Conservation (phyloP, 2,113 vertebrate species). For the Forbesichthys agassizii region DNA sequence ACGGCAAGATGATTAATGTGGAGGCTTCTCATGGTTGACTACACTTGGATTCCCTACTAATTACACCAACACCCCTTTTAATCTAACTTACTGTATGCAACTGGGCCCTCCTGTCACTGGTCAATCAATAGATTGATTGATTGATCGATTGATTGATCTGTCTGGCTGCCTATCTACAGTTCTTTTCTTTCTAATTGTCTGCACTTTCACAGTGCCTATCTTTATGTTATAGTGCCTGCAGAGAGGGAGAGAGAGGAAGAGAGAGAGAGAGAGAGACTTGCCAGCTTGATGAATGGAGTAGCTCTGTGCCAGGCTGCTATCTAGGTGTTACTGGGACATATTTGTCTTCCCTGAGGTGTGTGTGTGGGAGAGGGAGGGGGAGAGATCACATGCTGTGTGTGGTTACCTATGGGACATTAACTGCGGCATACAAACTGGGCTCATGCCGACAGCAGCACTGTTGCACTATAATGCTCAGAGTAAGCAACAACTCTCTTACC, state of each 20-base stretch:
- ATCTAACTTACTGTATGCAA: neutral
- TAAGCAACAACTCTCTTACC: conserved; percentile 41
- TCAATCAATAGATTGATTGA: neutral
- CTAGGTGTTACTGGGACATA: conserved; percentile 11
- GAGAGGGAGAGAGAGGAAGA: neutral
- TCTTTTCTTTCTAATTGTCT: neutral
- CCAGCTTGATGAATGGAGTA: conserved; percentile 46
- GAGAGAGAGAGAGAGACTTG: neutral
- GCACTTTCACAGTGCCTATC: neutral
- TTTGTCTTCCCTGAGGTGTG: conserved; percentile 39
- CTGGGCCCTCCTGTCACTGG: neutral
- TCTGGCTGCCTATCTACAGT: conserved; percentile 5
- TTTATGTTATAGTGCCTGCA: conserved; percentile 9
- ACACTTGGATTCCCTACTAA: neutral
- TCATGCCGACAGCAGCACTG: conserved; percentile 16
- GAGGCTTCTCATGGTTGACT: neutral
- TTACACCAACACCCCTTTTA: neutral
- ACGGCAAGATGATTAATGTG: neutral
- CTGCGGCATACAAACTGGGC: conserved; percentile 36
- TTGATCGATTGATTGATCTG: conserved; percentile 19
- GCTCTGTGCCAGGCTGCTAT: conserved; percentile 27
- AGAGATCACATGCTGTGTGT: conserved; percentile 1
- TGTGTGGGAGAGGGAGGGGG: neutral
- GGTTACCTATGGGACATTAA: conserved; percentile 29
- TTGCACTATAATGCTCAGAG: conserved; percentile 25